phyloP scores from a whole-genome alignment of 1,140 invertebrate genomes.

The Meloidogyne floridensis region DNA sequence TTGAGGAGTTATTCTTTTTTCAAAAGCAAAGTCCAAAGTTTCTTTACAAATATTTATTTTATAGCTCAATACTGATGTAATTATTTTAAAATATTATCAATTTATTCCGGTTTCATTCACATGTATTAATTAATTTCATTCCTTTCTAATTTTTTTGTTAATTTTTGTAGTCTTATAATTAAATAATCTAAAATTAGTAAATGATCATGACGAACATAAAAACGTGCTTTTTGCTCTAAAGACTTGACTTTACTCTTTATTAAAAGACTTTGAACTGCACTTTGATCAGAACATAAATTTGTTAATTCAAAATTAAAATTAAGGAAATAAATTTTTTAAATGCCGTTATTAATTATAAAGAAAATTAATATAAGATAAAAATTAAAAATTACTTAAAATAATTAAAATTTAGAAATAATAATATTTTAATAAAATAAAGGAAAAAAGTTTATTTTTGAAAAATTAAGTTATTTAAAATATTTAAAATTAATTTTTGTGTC shows the following conservation, averaged over 20 bases:
- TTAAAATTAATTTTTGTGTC: no score
- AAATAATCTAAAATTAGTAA: neutral
- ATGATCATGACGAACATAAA: neutral
- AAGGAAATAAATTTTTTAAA: neutral
- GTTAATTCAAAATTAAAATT: neutral
- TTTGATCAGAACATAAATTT: neutral
- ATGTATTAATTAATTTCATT: neutral
- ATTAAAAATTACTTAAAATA: no score
- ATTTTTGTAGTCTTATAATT: neutral
- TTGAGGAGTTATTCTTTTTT: no score
- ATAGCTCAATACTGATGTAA: neutral
- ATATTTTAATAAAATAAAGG: no score
- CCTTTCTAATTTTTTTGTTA: neutral
- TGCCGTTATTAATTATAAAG: no score
- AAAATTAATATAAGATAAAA: no score
- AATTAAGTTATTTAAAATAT: no score
- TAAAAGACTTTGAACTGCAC: neutral
- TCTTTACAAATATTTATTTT: no score
- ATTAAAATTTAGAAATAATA: no score
- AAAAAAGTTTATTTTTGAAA: no score
- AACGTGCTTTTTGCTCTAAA: constrained; percentile 1
- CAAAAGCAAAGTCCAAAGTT: no score
- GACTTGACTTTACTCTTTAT: neutral
- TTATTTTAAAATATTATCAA: neutral
- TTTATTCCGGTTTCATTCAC: neutral